Conservation (phyloP, 64 coral and sea anemone genomes). For the Porites lutea region DNA sequence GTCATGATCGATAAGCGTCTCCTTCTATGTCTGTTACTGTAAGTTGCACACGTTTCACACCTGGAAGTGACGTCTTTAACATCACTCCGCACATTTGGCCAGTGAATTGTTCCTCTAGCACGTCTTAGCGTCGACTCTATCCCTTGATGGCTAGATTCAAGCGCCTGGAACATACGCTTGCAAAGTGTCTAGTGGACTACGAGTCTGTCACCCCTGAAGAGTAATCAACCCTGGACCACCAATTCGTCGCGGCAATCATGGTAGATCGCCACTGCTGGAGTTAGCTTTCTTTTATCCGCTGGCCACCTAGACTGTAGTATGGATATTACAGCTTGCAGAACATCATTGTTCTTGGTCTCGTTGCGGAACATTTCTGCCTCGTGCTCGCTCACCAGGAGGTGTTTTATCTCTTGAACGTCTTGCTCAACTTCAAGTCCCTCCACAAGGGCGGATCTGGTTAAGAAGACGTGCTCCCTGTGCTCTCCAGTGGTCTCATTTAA, state of each 20-base stretch:
- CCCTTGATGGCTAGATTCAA: conserved; percentile 51
- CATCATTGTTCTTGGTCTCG: background rate
- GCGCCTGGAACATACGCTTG: background rate
- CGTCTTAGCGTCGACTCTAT: conserved; percentile 28
- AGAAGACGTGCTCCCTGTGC: background rate
- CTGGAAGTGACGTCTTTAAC: conserved; percentile 9
- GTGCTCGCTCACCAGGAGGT: background rate
- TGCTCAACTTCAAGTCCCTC: conserved; percentile 13
- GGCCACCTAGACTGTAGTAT: background rate
- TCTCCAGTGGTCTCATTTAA: background rate
- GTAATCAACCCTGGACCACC: conserved; percentile 1
- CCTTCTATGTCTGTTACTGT: conserved; percentile 19
- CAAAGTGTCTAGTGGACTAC: conserved; percentile 36
- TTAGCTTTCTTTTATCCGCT: conserved; percentile 11
- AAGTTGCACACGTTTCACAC: conserved; percentile 36
- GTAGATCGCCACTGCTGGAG: conserved; percentile 2
- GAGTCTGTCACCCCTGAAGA: conserved; percentile 18
- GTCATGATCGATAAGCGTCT: conserved; percentile 3
- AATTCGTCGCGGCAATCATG: conserved; percentile 25
- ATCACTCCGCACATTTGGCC: conserved; percentile 45
- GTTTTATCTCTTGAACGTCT: background rate
- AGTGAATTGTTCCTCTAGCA: conserved; percentile 15
- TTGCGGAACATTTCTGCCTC: background rate
- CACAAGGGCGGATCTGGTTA: background rate
- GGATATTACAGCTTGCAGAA: background rate